phyloP scores from a whole-genome alignment of 2,113 vertebrate genomes.

The Nymphicus hollandicus region DNA sequence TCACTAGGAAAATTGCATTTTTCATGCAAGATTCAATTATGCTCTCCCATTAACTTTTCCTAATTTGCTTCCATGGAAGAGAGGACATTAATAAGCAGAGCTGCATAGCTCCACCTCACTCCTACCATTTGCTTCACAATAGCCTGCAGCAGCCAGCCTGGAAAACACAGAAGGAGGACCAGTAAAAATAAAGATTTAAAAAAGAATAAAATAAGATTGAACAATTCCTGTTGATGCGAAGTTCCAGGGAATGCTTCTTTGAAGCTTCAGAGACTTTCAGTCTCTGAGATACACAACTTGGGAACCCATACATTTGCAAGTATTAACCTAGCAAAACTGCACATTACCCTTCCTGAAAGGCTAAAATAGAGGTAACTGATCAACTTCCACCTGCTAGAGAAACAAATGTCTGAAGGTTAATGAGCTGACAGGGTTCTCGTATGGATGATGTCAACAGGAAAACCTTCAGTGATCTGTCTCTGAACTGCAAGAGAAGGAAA shows the following conservation, averaged over 20 bases:
- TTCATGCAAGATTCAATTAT: not conserved
- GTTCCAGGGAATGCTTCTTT: not conserved
- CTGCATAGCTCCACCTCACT: not conserved
- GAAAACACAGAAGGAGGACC: not conserved
- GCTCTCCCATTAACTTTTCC: not conserved
- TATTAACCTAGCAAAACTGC: not conserved
- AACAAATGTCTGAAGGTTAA: not conserved
- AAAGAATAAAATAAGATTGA: not conserved
- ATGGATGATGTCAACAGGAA: slow-evolving; percentile 30
- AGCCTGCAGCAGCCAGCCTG: not conserved
- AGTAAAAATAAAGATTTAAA: not conserved
- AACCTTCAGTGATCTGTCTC: slow-evolving; percentile 1
- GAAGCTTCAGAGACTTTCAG: not conserved
- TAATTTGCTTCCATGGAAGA: not conserved
- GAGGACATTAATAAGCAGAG: not conserved
- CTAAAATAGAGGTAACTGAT: not conserved
- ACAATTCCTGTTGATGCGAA: not conserved
- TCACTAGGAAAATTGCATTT: not conserved
- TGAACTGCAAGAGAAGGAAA: not conserved
- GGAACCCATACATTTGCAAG: not conserved
- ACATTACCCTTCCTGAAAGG: not conserved
- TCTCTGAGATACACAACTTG: not conserved
- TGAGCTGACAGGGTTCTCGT: not conserved
- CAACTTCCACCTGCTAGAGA: not conserved
- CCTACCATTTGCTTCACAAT: not conserved